Percentiles rank a stretch among this genome's conserved stretches.
Conservation (phyloP, 2,113 vertebrate species). For the Varanus salvator region DNA sequence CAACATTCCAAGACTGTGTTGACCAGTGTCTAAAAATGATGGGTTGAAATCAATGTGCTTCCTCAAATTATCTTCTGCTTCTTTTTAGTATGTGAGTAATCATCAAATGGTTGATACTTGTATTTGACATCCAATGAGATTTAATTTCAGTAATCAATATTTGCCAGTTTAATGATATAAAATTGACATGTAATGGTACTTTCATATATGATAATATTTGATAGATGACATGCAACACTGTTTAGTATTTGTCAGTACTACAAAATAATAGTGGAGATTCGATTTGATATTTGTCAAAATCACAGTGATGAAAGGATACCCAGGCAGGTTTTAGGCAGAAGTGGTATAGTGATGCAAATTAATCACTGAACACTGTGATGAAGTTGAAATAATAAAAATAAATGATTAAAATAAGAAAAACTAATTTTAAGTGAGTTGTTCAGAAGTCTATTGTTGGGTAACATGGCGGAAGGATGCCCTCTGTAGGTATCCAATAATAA, state of each 20-base stretch:
- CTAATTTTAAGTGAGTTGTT: too few species aligned
- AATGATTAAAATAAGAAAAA: too few species aligned
- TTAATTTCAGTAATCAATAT: neutral
- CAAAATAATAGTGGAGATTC: neutral
- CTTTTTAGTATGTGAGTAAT: neutral
- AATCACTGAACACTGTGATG: neutral
- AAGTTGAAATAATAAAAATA: too few species aligned
- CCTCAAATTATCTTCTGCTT: neutral
- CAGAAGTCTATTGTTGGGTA: too few species aligned
- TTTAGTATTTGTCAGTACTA: neutral
- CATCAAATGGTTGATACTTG: neutral
- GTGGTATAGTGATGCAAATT: neutral
- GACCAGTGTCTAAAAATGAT: neutral
- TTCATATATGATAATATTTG: neutral
- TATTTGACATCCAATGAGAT: neutral
- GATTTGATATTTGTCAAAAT: neutral
- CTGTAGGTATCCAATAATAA: too few species aligned
- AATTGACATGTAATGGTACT: neutral
- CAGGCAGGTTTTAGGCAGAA: neutral
- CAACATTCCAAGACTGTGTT: neutral
- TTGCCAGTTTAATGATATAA: neutral
- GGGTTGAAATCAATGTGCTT: neutral
- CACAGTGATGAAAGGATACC: neutral
- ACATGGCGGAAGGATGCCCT: too few species aligned
- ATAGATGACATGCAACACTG: too few species aligned